phyloP scores from a whole-genome alignment of 2,888 invertebrate genomes.

The Criorhina ranunculi region DNA sequence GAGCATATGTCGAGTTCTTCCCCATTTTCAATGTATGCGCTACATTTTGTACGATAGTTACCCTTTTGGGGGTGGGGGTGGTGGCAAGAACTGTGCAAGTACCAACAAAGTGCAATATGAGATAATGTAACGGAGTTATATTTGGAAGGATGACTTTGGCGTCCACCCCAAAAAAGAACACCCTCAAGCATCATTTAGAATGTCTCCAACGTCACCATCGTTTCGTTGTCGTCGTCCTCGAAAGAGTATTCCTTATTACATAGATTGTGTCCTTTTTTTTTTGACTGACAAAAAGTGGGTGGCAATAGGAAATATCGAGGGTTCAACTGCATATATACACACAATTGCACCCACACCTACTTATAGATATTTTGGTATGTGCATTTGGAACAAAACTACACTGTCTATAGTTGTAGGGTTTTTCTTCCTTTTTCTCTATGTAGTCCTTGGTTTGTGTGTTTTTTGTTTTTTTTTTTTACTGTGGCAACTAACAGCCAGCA shows the following conservation, averaged over 20 bases:
- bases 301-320: slow-evolving; percentile 56
- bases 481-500: slow-evolving; percentile 30
- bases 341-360: slow-evolving; percentile 55
- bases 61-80: too few species aligned
- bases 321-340: slow-evolving; percentile 25
- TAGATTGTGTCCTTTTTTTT: slow-evolving; percentile 36
- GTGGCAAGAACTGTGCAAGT: slow-evolving; percentile 16
- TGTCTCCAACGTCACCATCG: slow-evolving; percentile 37
- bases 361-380: slow-evolving; percentile 64
- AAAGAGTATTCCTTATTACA: slow-evolving; percentile 57
- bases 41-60: slow-evolving; percentile 38
- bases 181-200: slow-evolving; percentile 35
- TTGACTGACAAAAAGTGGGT: slow-evolving; percentile 28
- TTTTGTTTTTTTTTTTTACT: slow-evolving; percentile 31
- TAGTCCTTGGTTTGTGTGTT: too few species aligned
- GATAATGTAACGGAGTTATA: slow-evolving; percentile 10
- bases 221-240: slow-evolving; percentile 31
- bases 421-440: slow-evolving; percentile 18
- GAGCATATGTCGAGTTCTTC: slow-evolving; percentile 7
- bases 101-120: slow-evolving; percentile 40
- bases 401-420: slow-evolving; percentile 42
- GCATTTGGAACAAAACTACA: slow-evolving; percentile 62
- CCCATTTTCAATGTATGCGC: slow-evolving; percentile 34
- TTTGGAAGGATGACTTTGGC: slow-evolving; percentile 43
- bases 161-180: background rate